Evolutionary conservation across 2,888 invertebrate genomes (phyloP), one percentile per base, ranked within the genome.

Genomic region (Apotomis capreana): DNA sequence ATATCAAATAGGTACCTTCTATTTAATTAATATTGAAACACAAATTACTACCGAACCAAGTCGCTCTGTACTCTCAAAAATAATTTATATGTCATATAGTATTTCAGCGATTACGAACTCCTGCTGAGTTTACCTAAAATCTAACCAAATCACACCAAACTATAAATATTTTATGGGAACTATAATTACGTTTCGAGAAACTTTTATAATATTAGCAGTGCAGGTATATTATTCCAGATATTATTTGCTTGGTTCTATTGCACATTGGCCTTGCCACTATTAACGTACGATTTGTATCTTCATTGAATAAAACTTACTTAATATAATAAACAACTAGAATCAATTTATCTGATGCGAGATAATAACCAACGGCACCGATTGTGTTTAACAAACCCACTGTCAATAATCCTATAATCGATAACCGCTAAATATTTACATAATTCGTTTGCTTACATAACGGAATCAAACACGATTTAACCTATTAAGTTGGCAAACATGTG

Each of bases 21-120:
- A 15, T 15, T 70, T 67, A 67, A 67, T 70, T 59, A 67, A 65
- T 55, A 61, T 46, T 69, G 62, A 58, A 68, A n/a, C 57, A 37
- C 15, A 61, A 55, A 49, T 70, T 49, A 60, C 37, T 37, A 4
- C 52, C 8, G n/a, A 15, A 13, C 51, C 13, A 4, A 36, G 64
- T 26, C 15, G 60, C 15, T 37, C 54, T 36, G 36, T 12, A 65
- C 55, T 61, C 61, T 59, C 64, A 3, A 51, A 65, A 40, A 54
- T 63, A 46, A 40, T 55, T 70, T 26, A 51, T 65, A 12, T 15
- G 15, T 10, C 55, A 40, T 44, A 10, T 64, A 64, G 44, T 26
- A 55, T 26, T 44, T 15, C 0, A 15, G 26, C 13, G n/a, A 13
- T 13, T 40, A 13, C 4, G 59, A 13, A 59, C 37, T 6, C 40